These are phyloP conservation scores for Phrynosoma blainvillii DNA, from an alignment of 2,113 vertebrate genomes.

Conservation along the genomic window DNA sequence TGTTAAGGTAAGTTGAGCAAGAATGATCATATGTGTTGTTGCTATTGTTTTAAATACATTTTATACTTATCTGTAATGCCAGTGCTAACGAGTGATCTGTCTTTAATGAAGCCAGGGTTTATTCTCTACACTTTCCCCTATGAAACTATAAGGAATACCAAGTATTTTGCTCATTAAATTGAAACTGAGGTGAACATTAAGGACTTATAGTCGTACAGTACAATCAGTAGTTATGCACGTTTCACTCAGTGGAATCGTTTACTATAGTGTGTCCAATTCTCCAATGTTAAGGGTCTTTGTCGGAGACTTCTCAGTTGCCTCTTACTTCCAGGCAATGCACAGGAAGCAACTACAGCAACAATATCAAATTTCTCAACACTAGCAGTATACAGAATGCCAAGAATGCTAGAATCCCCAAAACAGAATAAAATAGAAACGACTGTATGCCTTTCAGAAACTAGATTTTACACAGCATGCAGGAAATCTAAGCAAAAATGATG, in stretches of 20 bases:
- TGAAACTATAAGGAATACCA: neutral
- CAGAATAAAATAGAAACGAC: neutral
- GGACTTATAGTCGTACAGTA: neutral
- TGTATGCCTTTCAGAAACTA: neutral
- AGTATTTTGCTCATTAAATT: neutral
- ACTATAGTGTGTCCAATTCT: neutral
- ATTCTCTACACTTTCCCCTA: neutral
- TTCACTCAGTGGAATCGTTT: neutral
- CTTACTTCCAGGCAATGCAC: neutral
- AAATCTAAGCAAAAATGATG: neutral
- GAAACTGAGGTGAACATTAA: fast-evolving
- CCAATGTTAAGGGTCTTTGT: neutral
- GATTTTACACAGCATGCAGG: neutral
- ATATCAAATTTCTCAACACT: neutral
- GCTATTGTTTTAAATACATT: neutral
- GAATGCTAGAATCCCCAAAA: neutral
- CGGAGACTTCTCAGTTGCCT: neutral
- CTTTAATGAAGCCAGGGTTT: neutral
- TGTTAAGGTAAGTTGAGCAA: constrained; percentile 79
- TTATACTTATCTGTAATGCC: too few species aligned
- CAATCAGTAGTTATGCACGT: fast-evolving
- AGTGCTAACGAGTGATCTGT: neutral
- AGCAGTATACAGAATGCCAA: neutral
- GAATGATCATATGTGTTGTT: neutral
- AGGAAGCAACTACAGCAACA: neutral